Base-by-base conservation (phyloP, 2,888 invertebrate genomes). In the Stegophylla sp. region DNA sequence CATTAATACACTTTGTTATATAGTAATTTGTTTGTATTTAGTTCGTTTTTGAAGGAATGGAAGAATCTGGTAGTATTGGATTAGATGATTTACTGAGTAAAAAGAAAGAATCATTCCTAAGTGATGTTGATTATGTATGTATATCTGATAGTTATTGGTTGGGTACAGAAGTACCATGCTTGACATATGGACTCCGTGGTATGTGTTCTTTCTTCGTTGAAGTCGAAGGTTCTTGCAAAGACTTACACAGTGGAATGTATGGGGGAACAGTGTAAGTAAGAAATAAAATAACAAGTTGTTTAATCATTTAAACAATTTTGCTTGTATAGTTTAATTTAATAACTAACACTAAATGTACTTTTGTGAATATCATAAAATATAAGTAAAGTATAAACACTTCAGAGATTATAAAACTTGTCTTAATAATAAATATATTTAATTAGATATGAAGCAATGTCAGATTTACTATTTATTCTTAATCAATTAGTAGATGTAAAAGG, bases 141-240 rank as follows among this genome's bases (percentile, higher is more conserved):
- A 98, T 99, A 86, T 97, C 97, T 28, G 98, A 99, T 87, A 99
- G 98, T 88, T 99, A 98, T 86, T 99, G 98, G 98, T 88, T 99
- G 82, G 98, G 98, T 2, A 97, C 93, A 83, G 92, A 91, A 20
- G 97, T 96, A 86, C 98, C 98, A 0, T 98, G 98, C 86, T 91
- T 99, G 82, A 98, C 98, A 0, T 98, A 98, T 87, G 98, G 98
- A 5, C 89, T 98, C 17, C 90, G 97, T 84, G 98, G 98, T 20
- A 90, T 97, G 82, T 94, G 94, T 86, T 98, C 98, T 87, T 99
- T 96, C 87, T 91, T 91, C 85, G 85, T 96, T 53, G 95, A 96
- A 87, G 90, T 98, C 12, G 91, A 93, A 86, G 95, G 98, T 86
- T 94, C 97, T 17, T 87, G 88, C 53, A 96, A 95, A 88, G 98